Evolutionary conservation across 2,113 vertebrate species (phyloP), one percentile per base, ranked within the genome.

Genomic region (Tilapia sparmanii): DNA sequence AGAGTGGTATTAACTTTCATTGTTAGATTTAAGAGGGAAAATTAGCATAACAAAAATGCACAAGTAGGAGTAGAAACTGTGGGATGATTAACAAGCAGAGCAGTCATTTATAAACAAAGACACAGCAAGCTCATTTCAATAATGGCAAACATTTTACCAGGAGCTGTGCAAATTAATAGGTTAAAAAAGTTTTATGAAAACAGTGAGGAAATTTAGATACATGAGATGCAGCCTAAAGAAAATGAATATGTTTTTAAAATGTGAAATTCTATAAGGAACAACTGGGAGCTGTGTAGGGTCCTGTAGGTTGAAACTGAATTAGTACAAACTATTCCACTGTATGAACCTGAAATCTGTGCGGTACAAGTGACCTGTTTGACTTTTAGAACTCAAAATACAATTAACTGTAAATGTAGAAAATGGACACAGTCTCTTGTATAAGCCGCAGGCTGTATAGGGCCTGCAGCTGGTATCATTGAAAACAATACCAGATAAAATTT

Each of bases 221-320:
- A 33, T 19, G 29, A 19, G 16, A 63, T 7, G 59, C 59, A 19
- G 59, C 59, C 4, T 4, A 35, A 63, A 63, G 59, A 33, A 33
- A 63, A 63, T 63, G 5, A 33, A 33, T 63, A 2, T 35, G 18
- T 7, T 63, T 63, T 35, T 63, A 6, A 63, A 19, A 19, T 19
- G 31, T 63, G 59, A 63, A 35, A 63, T 35, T n/a, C 0, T 35
- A 35, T 63, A 0, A n/a, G 2, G 26, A 63, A 63, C 0, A 35
- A 33, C 29, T 63, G 59, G 59, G 31, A 35, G 11, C 31, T 33
- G 16, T 63, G 59, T 0, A 11, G 31, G 59, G 29, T 63, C 29
- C 22, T 54, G 10, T 54, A 54, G 6, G 52, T 54, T 22, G n/a
- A 54, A 54, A 22, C 22, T 3, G 59, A 33, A 63, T 63, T n/a